Evolutionary conservation across 2,888 invertebrate genomes (phyloP).

Genomic region (Ophioninae sp.): DNA sequence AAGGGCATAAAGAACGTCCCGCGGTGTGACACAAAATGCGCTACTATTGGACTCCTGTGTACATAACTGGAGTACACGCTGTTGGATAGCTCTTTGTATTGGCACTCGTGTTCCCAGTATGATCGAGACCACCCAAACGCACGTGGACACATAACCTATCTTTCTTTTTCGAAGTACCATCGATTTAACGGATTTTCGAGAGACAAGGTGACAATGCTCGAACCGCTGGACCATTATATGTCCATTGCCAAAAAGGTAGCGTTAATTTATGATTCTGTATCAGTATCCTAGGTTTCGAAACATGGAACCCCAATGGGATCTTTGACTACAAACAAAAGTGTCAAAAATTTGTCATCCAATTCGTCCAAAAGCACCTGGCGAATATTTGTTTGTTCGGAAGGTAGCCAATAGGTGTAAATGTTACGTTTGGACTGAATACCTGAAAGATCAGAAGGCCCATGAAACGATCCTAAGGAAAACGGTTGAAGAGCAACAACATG

Average conservation of each 20-base stretch:
- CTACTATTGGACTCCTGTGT: slow-evolving; percentile 9
- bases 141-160: neutral
- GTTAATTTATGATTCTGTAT: slow-evolving; percentile 24
- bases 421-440: slow-evolving; percentile 3
- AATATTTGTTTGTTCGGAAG: neutral
- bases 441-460: slow-evolving; percentile 14
- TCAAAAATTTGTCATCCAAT: slow-evolving; percentile 21
- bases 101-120: slow-evolving; percentile 39
- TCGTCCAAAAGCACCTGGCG: too few relatives aligned
- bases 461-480: slow-evolving; percentile 40
- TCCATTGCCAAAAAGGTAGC: neutral
- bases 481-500: slow-evolving; percentile 1
- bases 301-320: neutral
- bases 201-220: slow-evolving; percentile 35
- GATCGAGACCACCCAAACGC: slow-evolving; percentile 18
- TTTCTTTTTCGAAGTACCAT: slow-evolving; percentile 22
- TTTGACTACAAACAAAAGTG: neutral
- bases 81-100: slow-evolving; percentile 40
- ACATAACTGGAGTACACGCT: slow-evolving; percentile 1
- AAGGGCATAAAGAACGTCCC: slow-evolving; percentile 36
- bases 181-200: slow-evolving; percentile 58
- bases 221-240: slow-evolving; percentile 19
- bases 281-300: neutral
- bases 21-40: slow-evolving; percentile 29
- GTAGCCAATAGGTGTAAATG: slow-evolving; percentile 14